These are phyloP conservation scores for Oligia latruncula DNA, from an alignment of 2,888 invertebrate species.

Conservation along the genomic window DNA sequence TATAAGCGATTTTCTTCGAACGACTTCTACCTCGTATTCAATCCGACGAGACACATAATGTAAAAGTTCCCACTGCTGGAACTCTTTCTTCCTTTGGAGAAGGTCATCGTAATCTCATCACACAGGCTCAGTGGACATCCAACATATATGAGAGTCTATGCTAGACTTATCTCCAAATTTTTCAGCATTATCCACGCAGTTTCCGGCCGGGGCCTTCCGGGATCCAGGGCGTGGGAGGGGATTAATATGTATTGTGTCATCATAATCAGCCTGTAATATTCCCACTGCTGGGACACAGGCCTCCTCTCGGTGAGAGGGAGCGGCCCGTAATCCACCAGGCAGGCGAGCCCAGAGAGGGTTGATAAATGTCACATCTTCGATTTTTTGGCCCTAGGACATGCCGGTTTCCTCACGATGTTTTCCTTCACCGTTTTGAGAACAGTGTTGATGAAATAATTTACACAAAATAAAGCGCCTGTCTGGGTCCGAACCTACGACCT, in stretches of 20 bases:
- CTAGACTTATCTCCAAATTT: neutral
- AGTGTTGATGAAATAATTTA: neutral
- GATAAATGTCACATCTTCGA: neutral
- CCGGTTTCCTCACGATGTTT: neutral
- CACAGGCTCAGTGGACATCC: neutral
- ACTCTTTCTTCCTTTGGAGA: neutral
- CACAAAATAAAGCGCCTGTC: neutral
- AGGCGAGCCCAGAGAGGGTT: neutral
- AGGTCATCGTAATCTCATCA: neutral
- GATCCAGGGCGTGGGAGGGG: neutral
- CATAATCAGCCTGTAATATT: neutral
- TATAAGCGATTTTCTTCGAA: neutral
- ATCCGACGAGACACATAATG: neutral
- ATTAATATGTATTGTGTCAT: neutral
- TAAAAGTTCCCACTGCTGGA: neutral
- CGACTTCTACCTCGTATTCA: neutral
- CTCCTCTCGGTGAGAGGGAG: neutral
- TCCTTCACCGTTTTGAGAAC: neutral
- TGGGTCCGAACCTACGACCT: neutral
- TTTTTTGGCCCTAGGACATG: neutral
- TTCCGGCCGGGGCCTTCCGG: neutral
- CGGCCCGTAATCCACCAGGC: neutral
- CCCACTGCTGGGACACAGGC: neutral
- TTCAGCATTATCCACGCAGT: neutral
- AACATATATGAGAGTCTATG: neutral